Conservation (phyloP, 2,797 vertebrate genomes). For the Lepidocolaptes lacrymiger region DNA sequence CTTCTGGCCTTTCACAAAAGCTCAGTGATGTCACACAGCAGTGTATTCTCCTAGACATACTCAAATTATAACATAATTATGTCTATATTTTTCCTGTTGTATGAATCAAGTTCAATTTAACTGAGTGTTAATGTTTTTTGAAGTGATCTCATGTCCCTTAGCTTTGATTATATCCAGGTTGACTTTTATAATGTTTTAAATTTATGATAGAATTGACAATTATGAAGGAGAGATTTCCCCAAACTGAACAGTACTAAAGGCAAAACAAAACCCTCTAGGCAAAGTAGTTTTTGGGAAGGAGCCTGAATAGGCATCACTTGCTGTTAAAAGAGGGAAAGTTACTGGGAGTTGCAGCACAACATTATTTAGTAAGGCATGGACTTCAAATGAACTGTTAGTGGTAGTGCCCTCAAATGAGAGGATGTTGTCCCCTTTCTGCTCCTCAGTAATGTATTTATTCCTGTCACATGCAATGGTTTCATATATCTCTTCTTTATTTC, state of each 20-base stretch:
- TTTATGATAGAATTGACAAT: background rate
- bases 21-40: background rate
- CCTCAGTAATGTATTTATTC: background rate
- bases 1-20: background rate
- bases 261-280: background rate
- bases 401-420: background rate
- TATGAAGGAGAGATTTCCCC: background rate
- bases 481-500: background rate
- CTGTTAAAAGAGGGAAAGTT: background rate
- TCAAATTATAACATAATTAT: background rate
- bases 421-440: background rate
- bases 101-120: background rate
- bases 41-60: background rate
- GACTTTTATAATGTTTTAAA: background rate
- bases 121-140: background rate
- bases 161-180: background rate
- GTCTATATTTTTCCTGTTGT: background rate
- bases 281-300: background rate
- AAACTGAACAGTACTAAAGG: background rate
- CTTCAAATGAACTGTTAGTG: background rate
- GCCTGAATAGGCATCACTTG: background rate
- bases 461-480: rapidly evolving
- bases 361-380: background rate
- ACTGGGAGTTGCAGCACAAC: background rate
- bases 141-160: background rate